phyloP scores from a whole-genome alignment of 2,797 vertebrate species.

The Picus viridis region DNA sequence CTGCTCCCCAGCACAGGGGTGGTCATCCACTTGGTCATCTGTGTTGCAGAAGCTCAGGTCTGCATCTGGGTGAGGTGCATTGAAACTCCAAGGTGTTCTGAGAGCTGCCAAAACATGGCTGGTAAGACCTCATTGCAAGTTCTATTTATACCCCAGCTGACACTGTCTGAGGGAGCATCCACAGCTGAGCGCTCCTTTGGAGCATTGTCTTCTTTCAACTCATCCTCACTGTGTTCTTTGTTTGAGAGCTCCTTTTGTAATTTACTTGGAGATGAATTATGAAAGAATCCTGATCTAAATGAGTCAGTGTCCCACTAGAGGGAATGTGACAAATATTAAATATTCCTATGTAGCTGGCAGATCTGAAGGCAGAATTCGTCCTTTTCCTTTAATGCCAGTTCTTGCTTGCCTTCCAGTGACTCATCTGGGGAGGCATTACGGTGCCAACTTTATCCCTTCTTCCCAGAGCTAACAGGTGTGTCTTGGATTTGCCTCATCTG shows the following conservation, averaged over 20 bases:
- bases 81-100: not conserved
- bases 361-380: constrained; percentile 40
- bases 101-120: not conserved
- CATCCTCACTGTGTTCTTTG: constrained; percentile 5
- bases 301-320: constrained; percentile 30
- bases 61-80: not conserved
- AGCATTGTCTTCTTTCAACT: not conserved
- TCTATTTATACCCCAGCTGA: not conserved
- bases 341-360: not conserved
- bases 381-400: constrained; percentile 13
- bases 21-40: not conserved
- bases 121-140: not conserved
- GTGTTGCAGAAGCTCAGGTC: rapidly evolving
- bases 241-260: constrained; percentile 21
- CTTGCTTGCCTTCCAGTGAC: constrained; percentile 42
- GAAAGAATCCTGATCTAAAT: constrained; percentile 53
- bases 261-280: constrained; percentile 24
- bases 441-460: not conserved
- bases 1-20: not conserved
- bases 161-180: not conserved
- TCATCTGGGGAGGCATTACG: not conserved
- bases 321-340: constrained; percentile 18
- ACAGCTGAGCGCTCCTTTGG: not conserved
- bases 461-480: constrained; percentile 67
- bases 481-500: constrained; percentile 72